Base-by-base conservation (phyloP, 2,888 invertebrate genomes). In the Atethmia centrago region DNA sequence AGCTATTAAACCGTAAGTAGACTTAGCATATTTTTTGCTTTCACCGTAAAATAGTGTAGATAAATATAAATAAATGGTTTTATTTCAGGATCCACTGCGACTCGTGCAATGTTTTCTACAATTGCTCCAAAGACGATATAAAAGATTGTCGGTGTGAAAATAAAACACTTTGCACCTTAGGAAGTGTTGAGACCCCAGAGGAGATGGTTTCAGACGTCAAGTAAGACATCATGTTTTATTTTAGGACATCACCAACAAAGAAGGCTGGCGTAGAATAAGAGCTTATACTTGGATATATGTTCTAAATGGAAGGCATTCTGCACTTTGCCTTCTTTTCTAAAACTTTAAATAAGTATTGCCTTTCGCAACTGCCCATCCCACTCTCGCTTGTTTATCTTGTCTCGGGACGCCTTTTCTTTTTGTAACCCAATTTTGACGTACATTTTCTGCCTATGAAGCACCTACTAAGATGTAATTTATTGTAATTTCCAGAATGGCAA, bases 401-500 rank as follows among this genome's bases (percentile, higher is more conserved):
- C 2, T 36, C 0, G 40, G 31, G 9, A 5, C 1, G 7, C 19
- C 7, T 56, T 16, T 28, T 19, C 10, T 53, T n/a, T n/a, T 28
- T n/a, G 10, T 31, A 56, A n/a, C 31, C n/a, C 3, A 16, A 0
- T 55, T 64, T 21, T 55, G 8, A 14, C 9, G 12, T 21, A 31
- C 2, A 69, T 36, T 16, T 58, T 19, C 4, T 21, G 5, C 21
- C 16, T 12, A 16, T 25, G 0, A 45, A 36, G 31, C 53, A 45
- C 21, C 3, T n/a, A 64, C 8, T 74, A 10, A 72, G 8, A 25
- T 16, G 40, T 19, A 8, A 31, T 47, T 56, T 16, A 25, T 63
- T 76, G 42, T 67, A n/a, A 8, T 51, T 88, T 91, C 1, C 89
- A 95, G 95, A 61, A 80, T 95, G 77, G 95, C 95, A 9, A 90